Evolutionary conservation across 2,888 invertebrate genomes (phyloP), one percentile per base, ranked within the genome.

Genomic region (Amblyjoppa fuscipennis): DNA sequence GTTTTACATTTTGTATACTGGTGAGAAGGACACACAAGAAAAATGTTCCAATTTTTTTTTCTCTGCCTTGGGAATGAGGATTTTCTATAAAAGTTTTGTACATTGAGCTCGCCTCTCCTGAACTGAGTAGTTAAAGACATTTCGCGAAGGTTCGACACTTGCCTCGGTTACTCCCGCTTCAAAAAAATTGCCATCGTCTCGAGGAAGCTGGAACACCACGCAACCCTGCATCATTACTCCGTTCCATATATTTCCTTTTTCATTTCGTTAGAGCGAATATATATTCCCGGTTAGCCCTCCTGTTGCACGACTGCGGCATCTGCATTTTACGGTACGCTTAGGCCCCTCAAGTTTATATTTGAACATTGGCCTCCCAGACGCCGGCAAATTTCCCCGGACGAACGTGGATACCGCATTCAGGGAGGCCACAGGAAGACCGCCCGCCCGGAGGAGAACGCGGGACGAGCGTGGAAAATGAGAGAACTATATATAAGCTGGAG

Each of bases 321-420:
- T 81, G 81, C 81, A 75, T 81, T 73, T 84, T 84, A 84, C 73
- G 78, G 34, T 74, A 75, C 61, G 75, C 66, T 79, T 49, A 51
- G 76, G 64, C 41, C 64, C 61, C 31, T 64, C 38, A 45, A 82
- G 83, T 68, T 85, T 85, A 83, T 81, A 80, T 81, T 80, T 70
- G 76, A 64, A 82, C 79, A 79, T 85, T 83, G 82, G 45, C 45
- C 53, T 71, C 70, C 51, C 9, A 70, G 59, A 61, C 59, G 56
- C 45, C 53, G 25, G 59, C 45, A 74, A 76, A 80, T 80, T 76
- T 83, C 53, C 45, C 73, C 53, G 31, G 68, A 71, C 31, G 73
- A 85, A 75, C 64, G 28, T 68, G 69, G 53, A 85, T 69, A 13
- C 13, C 20, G 80, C 41, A 68, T 78, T 82, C 53, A 49, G 51